Evolutionary conservation across 1,140 invertebrate genomes (phyloP).

Genomic region (Drosophila busckii): DNA sequence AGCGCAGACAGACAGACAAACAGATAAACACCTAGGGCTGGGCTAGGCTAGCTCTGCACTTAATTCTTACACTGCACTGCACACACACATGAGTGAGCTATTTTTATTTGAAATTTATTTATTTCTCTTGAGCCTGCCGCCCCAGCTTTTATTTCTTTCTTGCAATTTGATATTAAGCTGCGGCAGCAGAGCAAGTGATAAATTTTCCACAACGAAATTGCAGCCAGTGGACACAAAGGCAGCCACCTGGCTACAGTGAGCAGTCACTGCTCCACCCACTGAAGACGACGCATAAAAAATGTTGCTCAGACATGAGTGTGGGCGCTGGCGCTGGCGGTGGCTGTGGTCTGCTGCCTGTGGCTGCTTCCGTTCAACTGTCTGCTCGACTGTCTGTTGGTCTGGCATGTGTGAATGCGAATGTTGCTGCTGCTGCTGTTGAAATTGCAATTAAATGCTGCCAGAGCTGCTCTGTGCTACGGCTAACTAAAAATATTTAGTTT

Average conservation of each 20-base stretch:
- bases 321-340: too few relatives aligned
- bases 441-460: conserved; percentile 43
- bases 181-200: too few relatives aligned
- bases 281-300: too few relatives aligned
- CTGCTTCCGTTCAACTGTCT: background rate
- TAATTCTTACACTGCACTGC: background rate
- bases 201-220: too few relatives aligned
- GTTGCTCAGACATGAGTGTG: too few relatives aligned
- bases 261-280: too few relatives aligned
- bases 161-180: background rate
- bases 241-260: too few relatives aligned
- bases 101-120: conserved; percentile 15
- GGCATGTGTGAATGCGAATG: background rate
- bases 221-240: too few relatives aligned
- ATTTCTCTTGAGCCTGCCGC: too few relatives aligned
- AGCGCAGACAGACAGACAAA: conserved; percentile 1
- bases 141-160: background rate
- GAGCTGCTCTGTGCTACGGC: conserved; percentile 15
- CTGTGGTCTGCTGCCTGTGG: too few relatives aligned
- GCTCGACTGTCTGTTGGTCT: background rate
- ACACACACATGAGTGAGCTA: conserved; percentile 17
- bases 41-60: conserved; percentile 4
- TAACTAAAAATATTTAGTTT: conserved; percentile 61
- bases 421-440: conserved; percentile 8
- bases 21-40: background rate